Conservation (phyloP, 2,797 vertebrate genomes). For the Rhincodon typus region DNA sequence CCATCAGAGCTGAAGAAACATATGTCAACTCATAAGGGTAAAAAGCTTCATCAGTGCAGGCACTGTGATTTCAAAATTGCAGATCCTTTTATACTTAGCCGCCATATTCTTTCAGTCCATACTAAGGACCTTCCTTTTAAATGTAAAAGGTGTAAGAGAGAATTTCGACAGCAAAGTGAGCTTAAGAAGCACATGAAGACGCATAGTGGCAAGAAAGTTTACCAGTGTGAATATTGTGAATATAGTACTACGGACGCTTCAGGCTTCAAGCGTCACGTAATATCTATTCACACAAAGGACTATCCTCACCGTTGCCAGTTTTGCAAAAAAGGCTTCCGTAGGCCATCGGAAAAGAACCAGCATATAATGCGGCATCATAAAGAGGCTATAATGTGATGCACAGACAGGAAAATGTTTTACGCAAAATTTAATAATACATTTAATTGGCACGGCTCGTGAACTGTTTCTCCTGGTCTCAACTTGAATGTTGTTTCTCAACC, state of each 20-base stretch:
- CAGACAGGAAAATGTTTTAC: conserved; percentile 36
- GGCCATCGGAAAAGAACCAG: conserved; percentile 96
- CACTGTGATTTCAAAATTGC: conserved; percentile 96
- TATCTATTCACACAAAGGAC: conserved; percentile 98
- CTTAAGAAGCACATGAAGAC: conserved; percentile 99
- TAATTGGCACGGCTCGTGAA: conserved; percentile 56
- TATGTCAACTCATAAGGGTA: conserved; percentile 80
- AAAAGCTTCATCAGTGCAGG: conserved; percentile 90
- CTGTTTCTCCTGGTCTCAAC: conserved; percentile 68
- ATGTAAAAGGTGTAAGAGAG: conserved; percentile 84
- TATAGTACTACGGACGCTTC: conserved; percentile 97
- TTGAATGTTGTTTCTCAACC: conserved; percentile 51
- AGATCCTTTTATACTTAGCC: conserved; percentile 90
- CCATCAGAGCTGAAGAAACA: conserved; percentile 85
- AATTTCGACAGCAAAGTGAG: conserved; percentile 86
- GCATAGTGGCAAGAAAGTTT: conserved; percentile 93
- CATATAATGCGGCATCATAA: conserved; percentile 98
- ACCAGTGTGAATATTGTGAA: conserved; percentile 97
- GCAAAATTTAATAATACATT: conserved; percentile 50
- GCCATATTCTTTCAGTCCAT: conserved; percentile 92
- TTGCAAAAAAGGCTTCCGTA: conserved; percentile 91
- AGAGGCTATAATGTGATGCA: conserved; percentile 69
- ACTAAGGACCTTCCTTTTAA: conserved; percentile 86
- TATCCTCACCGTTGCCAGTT: conserved; percentile 94
- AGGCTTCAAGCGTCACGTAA: conserved; percentile 94